Evolutionary conservation across 2,113 vertebrate species (phyloP), one percentile per base, ranked within the genome.

Genomic region (Sigmodon hispidus): DNA sequence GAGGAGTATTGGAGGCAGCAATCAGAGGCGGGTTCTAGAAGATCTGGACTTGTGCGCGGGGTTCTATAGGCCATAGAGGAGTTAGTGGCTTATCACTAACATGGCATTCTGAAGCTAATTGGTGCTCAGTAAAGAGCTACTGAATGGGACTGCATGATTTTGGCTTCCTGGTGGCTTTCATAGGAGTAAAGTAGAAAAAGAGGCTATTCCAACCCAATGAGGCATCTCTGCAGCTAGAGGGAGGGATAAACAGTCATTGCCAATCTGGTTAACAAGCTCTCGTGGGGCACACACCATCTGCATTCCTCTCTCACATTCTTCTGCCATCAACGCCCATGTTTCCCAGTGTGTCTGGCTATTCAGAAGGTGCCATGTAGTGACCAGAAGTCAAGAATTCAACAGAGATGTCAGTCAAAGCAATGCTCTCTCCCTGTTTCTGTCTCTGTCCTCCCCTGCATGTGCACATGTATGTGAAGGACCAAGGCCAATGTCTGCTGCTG

Each of bases 201-300:
- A 89, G 40, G 59, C 21, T 21, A 84, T 72, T 87, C 45, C 55
- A 90, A 83, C 43, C 21, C 61, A 92, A 80, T 17, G 55, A 95
- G 52, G 80, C 73, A 90, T 75, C 91, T 93, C 50, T 52, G 77
- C 8, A 90, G 83, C 45, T 55, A 72, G 77, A 87, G 61, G 63
- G 69, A 96, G 84, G 79, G 8, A 52, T 3, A 89, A 86, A 73
- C 17, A 76, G 87, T 50, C 8, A 72, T 87, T 93, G 95, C 63
- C 65, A 95, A 73, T 83, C 79, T 87, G 69, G 85, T 57, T 96
- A 95, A 95, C 65, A 87, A 93, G 89, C 70, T 91, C 45, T 76
- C 59, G 84, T 50, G n/a, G 86, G 90, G 86, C 31, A 57, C 15
- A 55, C 36, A 50, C 90, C 89, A 90, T 69, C 81, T 94, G 92